These are phyloP conservation scores for Pseudomyrmex cubaensis DNA, from an alignment of 1,140 invertebrate genomes.

Conservation along the genomic window DNA sequence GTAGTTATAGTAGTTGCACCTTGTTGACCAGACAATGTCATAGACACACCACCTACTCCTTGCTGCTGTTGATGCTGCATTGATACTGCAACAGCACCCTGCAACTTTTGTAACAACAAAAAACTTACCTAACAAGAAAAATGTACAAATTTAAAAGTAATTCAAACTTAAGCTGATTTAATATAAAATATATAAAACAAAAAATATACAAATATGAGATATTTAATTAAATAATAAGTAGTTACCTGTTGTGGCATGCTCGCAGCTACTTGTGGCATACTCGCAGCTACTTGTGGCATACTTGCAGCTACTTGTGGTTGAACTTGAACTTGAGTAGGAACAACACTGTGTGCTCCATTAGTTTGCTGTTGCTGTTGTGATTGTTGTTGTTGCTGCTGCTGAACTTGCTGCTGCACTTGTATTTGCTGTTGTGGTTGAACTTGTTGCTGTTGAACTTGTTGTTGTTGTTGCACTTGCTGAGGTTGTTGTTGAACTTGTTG, in stretches of 20 bases:
- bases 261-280: constrained; percentile 79
- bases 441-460: constrained; percentile 76
- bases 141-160: neutral
- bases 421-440: constrained; percentile 77
- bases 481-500: constrained; percentile 84
- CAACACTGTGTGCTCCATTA: constrained; percentile 81
- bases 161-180: constrained; percentile 36
- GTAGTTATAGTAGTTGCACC: constrained; percentile 83
- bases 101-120: constrained; percentile 67
- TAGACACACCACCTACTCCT: constrained; percentile 84
- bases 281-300: constrained; percentile 82
- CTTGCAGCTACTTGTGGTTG: constrained; percentile 84
- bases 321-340: constrained; percentile 84
- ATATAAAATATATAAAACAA: constrained; percentile 16
- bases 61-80: constrained; percentile 87
- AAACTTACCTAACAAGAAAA: neutral
- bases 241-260: constrained; percentile 86
- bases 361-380: constrained; percentile 81
- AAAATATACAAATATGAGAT: neutral
- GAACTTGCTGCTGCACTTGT: constrained; percentile 77
- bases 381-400: constrained; percentile 81
- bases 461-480: constrained; percentile 66
- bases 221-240: neutral
- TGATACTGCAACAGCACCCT: constrained; percentile 82
- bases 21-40: constrained; percentile 83